Evolutionary conservation across 2,113 vertebrate genomes (phyloP).

Genomic region (Benitochromis conjunctus): DNA sequence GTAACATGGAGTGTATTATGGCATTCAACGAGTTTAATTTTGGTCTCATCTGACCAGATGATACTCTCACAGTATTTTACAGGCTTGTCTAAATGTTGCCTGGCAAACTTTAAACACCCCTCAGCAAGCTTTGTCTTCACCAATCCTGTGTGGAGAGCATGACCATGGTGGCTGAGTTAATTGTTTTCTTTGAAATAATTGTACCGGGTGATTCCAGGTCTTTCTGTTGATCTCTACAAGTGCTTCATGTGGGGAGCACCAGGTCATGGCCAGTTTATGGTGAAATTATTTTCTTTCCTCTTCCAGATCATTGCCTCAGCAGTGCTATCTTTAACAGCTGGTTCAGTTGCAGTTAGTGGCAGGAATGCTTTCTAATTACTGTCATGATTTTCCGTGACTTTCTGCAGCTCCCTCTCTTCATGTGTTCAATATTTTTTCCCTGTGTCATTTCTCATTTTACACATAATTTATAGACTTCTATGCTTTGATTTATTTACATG

Average conservation of each 20-base stretch:
- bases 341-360: not conserved
- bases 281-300: not conserved
- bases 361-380: not conserved
- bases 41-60: accelerated
- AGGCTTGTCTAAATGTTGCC: not conserved
- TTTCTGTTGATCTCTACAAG: not conserved
- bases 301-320: not conserved
- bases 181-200: not conserved
- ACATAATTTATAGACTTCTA: no score
- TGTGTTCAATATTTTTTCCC: not conserved
- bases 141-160: not conserved
- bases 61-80: not conserved
- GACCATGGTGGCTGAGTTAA: not conserved
- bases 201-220: not conserved
- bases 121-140: not conserved
- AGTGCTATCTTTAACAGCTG: not conserved
- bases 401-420: not conserved
- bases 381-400: not conserved
- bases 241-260: not conserved
- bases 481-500: no score
- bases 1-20: not conserved
- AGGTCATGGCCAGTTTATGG: not conserved
- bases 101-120: not conserved
- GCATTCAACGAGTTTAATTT: accelerated
- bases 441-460: not conserved